Evolutionary conservation across 1,140 invertebrate species (phyloP), one percentile per base, ranked within the genome.

Genomic region (Scaptomyza graminum): DNA sequence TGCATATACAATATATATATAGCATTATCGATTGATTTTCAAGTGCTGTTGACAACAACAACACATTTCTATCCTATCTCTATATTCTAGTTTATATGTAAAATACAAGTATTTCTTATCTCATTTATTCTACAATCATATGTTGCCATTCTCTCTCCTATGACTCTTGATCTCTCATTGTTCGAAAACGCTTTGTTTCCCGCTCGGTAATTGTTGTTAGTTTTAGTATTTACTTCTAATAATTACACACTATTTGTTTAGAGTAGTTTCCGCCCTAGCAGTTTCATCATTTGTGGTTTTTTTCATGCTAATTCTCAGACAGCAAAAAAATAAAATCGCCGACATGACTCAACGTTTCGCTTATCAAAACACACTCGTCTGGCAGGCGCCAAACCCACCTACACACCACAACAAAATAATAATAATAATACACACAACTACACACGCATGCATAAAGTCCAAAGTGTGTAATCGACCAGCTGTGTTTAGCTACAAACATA

Each of bases 351-450:
- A 63, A 41, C 47, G 15, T 13, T 37, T 43, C 28, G 9, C 41
- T 75, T 69, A 63, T 59, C 65, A 49, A 9, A 25, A 31, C 2
- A 31, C 2, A 34, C 7, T 25, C 46, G 59, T 41, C 74, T 25
- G 16, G 44, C 22, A 37, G 68, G 51, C 65, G 54, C 62, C 76
- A 73, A 16, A 13, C 44, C 44, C 16, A 34, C 31, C 7, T 34
- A 34, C 31, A 31, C 25, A 31, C 5, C 28, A 31, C 28, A 31
- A 31, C 6, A 8, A 34, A 34, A 34, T 34, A 34, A 34, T 34
- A 34, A 34, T 12, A 15, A 12, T 7, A 5, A 31, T 5, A 31
- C 9, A 5, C 34, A 34, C 12, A 51, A 22, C 31, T 55, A 22
- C 39, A n/a, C n/a, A n/a, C 18, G 11, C 18, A 16, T 15, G 11